Conservation (phyloP, 2,888 invertebrate genomes). For the Tetropium fuscum region DNA sequence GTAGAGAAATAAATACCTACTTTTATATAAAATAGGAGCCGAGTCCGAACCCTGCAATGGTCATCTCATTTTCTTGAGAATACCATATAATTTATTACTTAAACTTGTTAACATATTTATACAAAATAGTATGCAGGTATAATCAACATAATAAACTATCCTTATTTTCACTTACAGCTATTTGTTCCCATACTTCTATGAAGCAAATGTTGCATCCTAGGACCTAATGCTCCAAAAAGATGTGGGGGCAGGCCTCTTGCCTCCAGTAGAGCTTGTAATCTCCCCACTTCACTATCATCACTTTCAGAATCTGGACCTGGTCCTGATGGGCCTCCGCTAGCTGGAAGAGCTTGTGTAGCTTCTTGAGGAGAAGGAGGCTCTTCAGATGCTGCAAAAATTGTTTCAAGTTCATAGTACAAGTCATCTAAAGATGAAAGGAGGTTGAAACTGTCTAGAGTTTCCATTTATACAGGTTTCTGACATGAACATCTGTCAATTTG, state of each 20-base stretch:
- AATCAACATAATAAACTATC: neutral
- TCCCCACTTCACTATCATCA: constrained; percentile 96
- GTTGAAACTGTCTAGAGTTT: constrained; percentile 29
- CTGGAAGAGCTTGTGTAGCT: constrained; percentile 61
- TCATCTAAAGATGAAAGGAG: constrained; percentile 28
- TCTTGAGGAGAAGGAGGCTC: constrained; percentile 65
- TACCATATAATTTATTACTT: too few relatives aligned
- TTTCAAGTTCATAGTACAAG: constrained; percentile 27
- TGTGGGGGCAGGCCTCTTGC: constrained; percentile 97
- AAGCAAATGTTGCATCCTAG: constrained; percentile 95
- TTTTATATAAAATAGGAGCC: too few relatives aligned
- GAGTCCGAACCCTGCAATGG: too few relatives aligned
- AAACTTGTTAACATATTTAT: too few relatives aligned
- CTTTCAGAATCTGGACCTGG: constrained; percentile 76
- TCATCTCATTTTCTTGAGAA: too few relatives aligned
- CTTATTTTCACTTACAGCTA: constrained; percentile 69
- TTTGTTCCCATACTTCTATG: constrained; percentile 94
- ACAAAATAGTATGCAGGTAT: too few relatives aligned
- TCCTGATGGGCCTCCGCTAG: constrained; percentile 59
- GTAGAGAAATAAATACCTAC: too few relatives aligned
- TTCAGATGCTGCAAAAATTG: constrained; percentile 56
- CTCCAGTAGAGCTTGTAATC: constrained; percentile 93
- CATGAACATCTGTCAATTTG: constrained; percentile 28
- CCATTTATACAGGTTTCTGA: constrained; percentile 32
- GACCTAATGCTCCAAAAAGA: constrained; percentile 94